phyloP scores from a whole-genome alignment of 2,888 invertebrate genomes.

The Schrankia costaestrigalis region DNA sequence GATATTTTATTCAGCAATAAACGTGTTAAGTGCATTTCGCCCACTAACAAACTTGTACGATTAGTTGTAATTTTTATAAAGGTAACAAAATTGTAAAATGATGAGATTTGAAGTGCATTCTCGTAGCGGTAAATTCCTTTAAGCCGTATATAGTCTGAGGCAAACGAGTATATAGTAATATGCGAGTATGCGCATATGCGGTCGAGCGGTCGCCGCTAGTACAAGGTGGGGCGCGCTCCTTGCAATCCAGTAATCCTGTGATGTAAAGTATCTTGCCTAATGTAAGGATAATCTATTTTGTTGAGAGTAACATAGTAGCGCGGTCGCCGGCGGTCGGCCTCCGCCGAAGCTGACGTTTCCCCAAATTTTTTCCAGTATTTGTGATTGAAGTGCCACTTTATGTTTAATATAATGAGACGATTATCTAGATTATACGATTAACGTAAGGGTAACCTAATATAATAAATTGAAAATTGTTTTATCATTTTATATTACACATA shows the following conservation, averaged over 20 bases:
- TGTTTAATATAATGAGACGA: constrained; percentile 84
- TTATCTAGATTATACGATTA: constrained; percentile 82
- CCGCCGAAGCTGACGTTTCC: constrained; percentile 77
- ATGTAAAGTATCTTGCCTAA: constrained; percentile 76
- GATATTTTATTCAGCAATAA: constrained; percentile 81
- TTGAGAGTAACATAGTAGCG: constrained; percentile 58
- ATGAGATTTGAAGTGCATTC: constrained; percentile 80
- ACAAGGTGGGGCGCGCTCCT: constrained; percentile 34
- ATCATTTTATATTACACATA: constrained; percentile 82
- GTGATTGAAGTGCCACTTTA: constrained; percentile 90
- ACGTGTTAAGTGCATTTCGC: constrained; percentile 75
- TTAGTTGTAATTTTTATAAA: constrained; percentile 74
- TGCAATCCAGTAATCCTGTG: constrained; percentile 64
- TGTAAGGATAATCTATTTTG: constrained; percentile 73
- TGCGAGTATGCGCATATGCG: constrained; percentile 32
- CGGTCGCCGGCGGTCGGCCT: constrained; percentile 59
- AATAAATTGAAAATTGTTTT: constrained; percentile 81
- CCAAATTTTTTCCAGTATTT: constrained; percentile 87
- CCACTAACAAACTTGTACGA: constrained; percentile 54
- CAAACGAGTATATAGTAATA: constrained; percentile 48
- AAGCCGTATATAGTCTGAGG: constrained; percentile 76
- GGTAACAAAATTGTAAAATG: constrained; percentile 70
- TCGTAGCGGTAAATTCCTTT: constrained; percentile 76
- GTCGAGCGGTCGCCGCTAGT: constrained; percentile 12
- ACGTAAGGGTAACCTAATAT: constrained; percentile 81